phyloP scores from a whole-genome alignment of 2,797 vertebrate species.

The Benthosema pterotum region DNA sequence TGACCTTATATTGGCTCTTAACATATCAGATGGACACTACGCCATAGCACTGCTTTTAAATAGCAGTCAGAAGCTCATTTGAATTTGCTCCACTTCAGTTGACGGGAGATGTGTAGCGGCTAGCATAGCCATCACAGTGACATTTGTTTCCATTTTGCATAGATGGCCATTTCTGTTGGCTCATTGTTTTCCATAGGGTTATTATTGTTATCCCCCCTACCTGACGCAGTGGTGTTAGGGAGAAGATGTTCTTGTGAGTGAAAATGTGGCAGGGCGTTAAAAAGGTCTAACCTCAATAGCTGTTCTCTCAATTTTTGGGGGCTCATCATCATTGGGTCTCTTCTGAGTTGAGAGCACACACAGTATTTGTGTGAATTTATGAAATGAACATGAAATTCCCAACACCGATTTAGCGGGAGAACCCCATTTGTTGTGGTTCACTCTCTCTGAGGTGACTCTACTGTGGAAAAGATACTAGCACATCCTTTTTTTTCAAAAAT shows the following conservation, averaged over 20 bases:
- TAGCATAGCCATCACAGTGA: conserved; percentile 43
- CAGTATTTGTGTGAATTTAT: too few species aligned
- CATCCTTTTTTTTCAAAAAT: conserved; percentile 32
- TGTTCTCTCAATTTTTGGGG: background rate
- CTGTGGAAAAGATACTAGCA: too few species aligned
- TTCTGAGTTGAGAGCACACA: too few species aligned
- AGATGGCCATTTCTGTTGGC: conserved; percentile 51
- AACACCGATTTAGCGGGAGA: too few species aligned
- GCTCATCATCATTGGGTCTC: background rate
- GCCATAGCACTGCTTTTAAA: conserved; percentile 25
- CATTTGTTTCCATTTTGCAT: conserved; percentile 76
- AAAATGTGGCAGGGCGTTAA: too few species aligned
- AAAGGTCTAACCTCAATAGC: background rate
- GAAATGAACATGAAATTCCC: too few species aligned
- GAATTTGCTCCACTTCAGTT: conserved; percentile 64
- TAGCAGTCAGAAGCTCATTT: conserved; percentile 56
- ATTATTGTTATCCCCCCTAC: conserved; percentile 23
- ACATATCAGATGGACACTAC: conserved; percentile 33
- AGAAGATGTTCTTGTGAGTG: background rate
- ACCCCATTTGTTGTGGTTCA: too few species aligned
- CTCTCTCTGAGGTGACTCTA: too few species aligned
- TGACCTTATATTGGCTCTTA: conserved; percentile 28
- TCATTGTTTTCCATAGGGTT: conserved; percentile 46
- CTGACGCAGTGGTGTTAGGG: conserved; percentile 2
- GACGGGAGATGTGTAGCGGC: conserved; percentile 40